Conservation (phyloP, 2,797 vertebrate species). For the Halcyon smyrnensis region DNA sequence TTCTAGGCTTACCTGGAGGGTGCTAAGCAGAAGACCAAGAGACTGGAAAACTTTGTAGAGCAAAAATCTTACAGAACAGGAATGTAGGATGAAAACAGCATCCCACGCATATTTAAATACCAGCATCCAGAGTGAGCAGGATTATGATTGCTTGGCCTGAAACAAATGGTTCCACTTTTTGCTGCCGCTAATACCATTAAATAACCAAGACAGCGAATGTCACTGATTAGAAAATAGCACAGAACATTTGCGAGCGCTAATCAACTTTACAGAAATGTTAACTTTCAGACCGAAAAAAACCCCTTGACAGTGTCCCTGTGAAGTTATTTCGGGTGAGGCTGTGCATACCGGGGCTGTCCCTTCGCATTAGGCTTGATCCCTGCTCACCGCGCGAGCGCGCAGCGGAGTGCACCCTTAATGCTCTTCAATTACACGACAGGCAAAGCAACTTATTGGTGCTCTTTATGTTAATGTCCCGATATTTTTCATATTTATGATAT, state of each 20-base stretch:
- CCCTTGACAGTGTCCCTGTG: conserved; percentile 45
- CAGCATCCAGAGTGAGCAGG: conserved; percentile 45
- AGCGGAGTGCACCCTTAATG: conserved; percentile 27
- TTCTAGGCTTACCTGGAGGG: conserved; percentile 63
- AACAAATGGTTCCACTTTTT: conserved; percentile 53
- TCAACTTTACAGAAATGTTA: conserved; percentile 37
- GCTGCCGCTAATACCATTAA: conserved; percentile 45
- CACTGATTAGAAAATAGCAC: conserved; percentile 42
- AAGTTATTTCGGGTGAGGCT: conserved; percentile 53
- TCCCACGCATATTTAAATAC: conserved; percentile 56
- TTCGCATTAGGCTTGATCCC: conserved; percentile 54
- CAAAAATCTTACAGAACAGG: conserved; percentile 24
- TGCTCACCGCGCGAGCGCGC: neutral
- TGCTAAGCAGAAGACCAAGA: conserved; percentile 64
- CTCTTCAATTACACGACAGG: conserved; percentile 61
- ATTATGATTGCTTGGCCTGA: conserved; percentile 62
- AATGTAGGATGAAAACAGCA: conserved; percentile 48
- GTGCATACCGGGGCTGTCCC: conserved; percentile 40
- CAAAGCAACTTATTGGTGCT: conserved; percentile 61
- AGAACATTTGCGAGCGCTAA: neutral
- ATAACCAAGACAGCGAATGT: conserved; percentile 23
- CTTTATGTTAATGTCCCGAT: conserved; percentile 45
- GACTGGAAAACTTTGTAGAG: conserved; percentile 59
- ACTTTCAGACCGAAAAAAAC: conserved; percentile 45
- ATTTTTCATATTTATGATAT: conserved; percentile 76